phyloP scores from a whole-genome alignment of 2,113 vertebrate genomes.

The Syngnathoides biaculeatus region DNA sequence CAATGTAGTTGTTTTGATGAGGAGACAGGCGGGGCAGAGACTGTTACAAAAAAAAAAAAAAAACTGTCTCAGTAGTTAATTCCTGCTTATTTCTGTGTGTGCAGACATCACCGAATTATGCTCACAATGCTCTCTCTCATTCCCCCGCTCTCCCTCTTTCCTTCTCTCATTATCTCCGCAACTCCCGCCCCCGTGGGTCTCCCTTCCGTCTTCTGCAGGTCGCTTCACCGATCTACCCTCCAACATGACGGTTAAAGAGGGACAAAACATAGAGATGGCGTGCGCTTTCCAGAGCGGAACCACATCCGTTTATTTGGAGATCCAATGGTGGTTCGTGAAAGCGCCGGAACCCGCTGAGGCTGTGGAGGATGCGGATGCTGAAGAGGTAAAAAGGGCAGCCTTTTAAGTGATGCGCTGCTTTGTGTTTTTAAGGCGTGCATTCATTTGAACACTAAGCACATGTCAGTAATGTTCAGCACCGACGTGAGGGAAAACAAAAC shows the following conservation, averaged over 20 bases:
- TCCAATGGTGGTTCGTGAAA: constrained; percentile 95
- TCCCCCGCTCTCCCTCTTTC: neutral
- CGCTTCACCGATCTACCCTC: constrained; percentile 91
- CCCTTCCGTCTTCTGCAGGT: constrained; percentile 72
- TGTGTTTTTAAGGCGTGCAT: constrained; percentile 6
- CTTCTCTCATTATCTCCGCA: constrained; percentile 27
- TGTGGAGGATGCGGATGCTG: constrained; percentile 72
- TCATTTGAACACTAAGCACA: neutral
- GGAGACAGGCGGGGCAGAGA: neutral
- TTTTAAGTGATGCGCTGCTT: neutral
- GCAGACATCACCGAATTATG: constrained; percentile 10
- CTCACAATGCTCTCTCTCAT: constrained; percentile 1
- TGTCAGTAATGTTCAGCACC: too few relatives aligned
- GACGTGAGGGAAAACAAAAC: neutral
- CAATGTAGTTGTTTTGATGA: neutral
- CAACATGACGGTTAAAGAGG: constrained; percentile 89
- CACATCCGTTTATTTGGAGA: constrained; percentile 89
- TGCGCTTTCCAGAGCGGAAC: constrained; percentile 93
- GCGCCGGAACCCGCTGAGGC: constrained; percentile 77
- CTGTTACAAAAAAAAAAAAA: neutral
- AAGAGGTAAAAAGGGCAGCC: constrained; percentile 73
- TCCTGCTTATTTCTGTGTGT: neutral
- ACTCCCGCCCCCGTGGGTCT: neutral
- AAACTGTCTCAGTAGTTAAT: neutral
- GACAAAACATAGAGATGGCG: constrained; percentile 95